These are phyloP conservation scores for Varanus komodoensis DNA, from an alignment of 2,113 vertebrate genomes.

Conservation along the genomic window DNA sequence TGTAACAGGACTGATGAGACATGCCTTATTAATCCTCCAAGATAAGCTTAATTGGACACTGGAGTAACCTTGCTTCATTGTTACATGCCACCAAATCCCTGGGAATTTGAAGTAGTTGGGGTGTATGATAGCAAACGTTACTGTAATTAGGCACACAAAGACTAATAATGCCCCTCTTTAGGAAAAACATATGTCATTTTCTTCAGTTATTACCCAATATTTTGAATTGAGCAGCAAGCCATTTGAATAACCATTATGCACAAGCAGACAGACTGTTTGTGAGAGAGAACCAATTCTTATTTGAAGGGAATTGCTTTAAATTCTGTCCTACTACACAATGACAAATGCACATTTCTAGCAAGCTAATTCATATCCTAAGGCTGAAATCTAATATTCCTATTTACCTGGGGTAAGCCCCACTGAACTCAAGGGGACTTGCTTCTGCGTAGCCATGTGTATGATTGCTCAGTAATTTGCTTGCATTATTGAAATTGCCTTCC, in stretches of 20 bases:
- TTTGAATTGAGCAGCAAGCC: conserved; percentile 61
- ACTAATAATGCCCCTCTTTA: conserved; percentile 61
- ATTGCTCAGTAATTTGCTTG: conserved; percentile 44
- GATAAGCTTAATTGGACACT: conserved; percentile 79
- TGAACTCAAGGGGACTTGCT: too few relatives aligned
- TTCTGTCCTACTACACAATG: conserved; percentile 43
- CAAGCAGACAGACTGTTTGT: conserved; percentile 29
- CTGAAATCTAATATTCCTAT: too few relatives aligned
- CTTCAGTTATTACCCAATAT: conserved; percentile 61
- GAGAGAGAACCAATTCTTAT: conserved; percentile 43
- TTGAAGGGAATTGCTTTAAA: conserved; percentile 64
- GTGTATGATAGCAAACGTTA: conserved; percentile 64
- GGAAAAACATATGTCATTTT: conserved; percentile 58
- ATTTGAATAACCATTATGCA: conserved; percentile 48
- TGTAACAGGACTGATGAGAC: conserved; percentile 70
- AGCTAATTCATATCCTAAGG: conserved; percentile 60
- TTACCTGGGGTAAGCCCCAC: too few relatives aligned
- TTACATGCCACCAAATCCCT: conserved; percentile 72
- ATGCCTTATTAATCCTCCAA: conserved; percentile 79
- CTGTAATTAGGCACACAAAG: conserved; percentile 74
- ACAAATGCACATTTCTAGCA: conserved; percentile 49
- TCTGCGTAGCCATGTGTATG: too few relatives aligned
- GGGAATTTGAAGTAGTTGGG: conserved; percentile 65
- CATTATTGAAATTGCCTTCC: conserved; percentile 43
- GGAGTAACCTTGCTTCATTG: conserved; percentile 71